Conservation (phyloP, 2,888 invertebrate species). For the Ypsolopha sequella region DNA sequence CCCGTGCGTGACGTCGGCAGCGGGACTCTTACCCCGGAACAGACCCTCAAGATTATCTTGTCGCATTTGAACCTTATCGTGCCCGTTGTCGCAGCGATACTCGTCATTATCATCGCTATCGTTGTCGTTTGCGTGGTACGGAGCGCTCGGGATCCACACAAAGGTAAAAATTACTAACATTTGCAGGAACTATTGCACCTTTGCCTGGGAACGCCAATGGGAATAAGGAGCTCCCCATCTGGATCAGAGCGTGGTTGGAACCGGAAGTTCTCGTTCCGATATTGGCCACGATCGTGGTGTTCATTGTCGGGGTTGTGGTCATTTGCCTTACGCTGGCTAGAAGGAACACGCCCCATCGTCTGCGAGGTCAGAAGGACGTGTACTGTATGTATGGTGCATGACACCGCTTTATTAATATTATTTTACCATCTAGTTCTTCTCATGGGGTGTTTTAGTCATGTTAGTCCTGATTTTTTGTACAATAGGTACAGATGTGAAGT, state of each 20-base stretch:
- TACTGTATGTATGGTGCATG: conserved; percentile 79
- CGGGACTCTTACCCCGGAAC: conserved; percentile 81
- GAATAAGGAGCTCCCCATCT: conserved; percentile 72
- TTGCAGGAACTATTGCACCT: conserved; percentile 84
- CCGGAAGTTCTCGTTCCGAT: conserved; percentile 92
- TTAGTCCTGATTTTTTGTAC: not conserved
- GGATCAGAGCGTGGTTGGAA: conserved; percentile 90
- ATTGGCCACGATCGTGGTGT: conserved; percentile 89
- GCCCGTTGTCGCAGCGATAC: conserved; percentile 90
- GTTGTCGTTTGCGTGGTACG: conserved; percentile 93
- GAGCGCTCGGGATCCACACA: conserved; percentile 85
- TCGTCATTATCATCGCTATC: conserved; percentile 94
- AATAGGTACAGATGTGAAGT: not conserved
- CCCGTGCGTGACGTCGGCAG: conserved; percentile 80
- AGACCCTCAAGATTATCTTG: conserved; percentile 88
- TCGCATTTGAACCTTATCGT: conserved; percentile 94
- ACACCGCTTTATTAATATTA: conserved; percentile 38
- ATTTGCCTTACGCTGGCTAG: conserved; percentile 90
- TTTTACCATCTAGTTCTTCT: conserved; percentile 1
- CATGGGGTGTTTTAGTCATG: not conserved
- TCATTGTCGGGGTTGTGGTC: conserved; percentile 90
- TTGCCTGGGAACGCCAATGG: conserved; percentile 73
- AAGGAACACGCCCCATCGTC: conserved; percentile 83
- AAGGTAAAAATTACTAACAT: conserved; percentile 73
- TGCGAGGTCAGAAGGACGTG: conserved; percentile 83